Conservation (phyloP, 2,797 vertebrate genomes). For the Coccyzus lansbergi region DNA sequence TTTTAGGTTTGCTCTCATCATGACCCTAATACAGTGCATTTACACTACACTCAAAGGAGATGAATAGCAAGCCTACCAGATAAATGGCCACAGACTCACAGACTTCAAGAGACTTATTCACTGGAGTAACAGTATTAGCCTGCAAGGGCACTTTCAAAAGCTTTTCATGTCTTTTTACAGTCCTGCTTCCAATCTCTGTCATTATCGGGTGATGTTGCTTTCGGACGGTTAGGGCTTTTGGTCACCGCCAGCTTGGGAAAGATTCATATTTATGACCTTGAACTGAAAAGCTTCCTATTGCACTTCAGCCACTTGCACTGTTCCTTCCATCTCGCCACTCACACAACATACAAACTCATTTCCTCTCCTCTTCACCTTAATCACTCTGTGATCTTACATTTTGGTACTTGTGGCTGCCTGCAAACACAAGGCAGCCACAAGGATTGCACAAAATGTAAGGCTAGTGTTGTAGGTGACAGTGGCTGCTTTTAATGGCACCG, state of each 20-base stretch:
- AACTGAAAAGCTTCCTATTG: slow-evolving; percentile 24
- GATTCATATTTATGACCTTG: slow-evolving; percentile 56
- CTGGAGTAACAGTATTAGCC: slow-evolving; percentile 57
- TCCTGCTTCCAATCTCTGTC: slow-evolving; percentile 39
- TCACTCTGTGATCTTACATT: neutral
- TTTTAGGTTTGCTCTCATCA: slow-evolving; percentile 62
- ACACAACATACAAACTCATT: neutral
- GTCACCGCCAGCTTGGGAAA: slow-evolving; percentile 14
- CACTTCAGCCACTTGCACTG: neutral
- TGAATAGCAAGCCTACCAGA: slow-evolving; percentile 64
- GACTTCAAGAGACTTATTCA: slow-evolving; percentile 62
- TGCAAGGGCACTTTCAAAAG: slow-evolving; percentile 63
- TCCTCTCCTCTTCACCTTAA: slow-evolving; percentile 2
- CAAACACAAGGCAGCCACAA: neutral
- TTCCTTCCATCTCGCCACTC: neutral
- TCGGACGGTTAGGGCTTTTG: slow-evolving; percentile 15
- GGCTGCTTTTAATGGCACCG: neutral
- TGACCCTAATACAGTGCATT: slow-evolving; percentile 66
- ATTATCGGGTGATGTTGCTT: slow-evolving; percentile 40
- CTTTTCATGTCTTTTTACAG: slow-evolving; percentile 53
- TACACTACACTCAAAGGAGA: slow-evolving; percentile 63
- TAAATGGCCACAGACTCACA: slow-evolving; percentile 51
- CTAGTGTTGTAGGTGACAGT: neutral
- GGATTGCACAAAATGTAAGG: neutral
- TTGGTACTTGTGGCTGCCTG: neutral